A percentile compares a stretch with the other conserved stretches of the same genome.
Conservation (phyloP, 2,888 invertebrate genomes). For the Scaptomyza caliginosa region DNA sequence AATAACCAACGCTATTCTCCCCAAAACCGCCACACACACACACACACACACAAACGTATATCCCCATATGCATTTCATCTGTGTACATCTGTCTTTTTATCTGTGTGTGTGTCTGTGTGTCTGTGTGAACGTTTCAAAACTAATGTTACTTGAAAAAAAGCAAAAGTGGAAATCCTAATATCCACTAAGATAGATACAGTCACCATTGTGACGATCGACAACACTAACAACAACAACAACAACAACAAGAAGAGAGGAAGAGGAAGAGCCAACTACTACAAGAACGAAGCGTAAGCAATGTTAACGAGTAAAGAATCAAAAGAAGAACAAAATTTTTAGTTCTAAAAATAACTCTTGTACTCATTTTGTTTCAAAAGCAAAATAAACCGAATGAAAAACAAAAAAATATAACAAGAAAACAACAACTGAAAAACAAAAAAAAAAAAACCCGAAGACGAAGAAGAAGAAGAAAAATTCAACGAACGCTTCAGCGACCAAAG, state of each 20-base stretch:
- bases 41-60: constrained; percentile 36
- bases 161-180: constrained; percentile 51
- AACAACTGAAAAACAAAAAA: constrained; percentile 28
- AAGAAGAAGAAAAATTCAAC: constrained; percentile 28
- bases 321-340: constrained; percentile 73
- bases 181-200: constrained; percentile 53
- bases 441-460: constrained; percentile 39
- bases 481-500: constrained; percentile 55
- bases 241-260: background rate
- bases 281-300: constrained; percentile 73
- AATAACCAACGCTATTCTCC: background rate
- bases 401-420: constrained; percentile 43
- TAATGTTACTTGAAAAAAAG: constrained; percentile 67
- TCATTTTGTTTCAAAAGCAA: constrained; percentile 70
- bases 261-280: constrained; percentile 37
- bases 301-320: constrained; percentile 78
- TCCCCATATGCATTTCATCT: constrained; percentile 40
- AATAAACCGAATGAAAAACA: constrained; percentile 33
- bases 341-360: constrained; percentile 79
- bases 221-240: constrained; percentile 20
- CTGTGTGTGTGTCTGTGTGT: constrained; percentile 24
- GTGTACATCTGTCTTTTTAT: constrained; percentile 47
- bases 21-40: constrained; percentile 54
- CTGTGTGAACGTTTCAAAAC: constrained; percentile 40
- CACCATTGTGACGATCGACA: constrained; percentile 51